Base-by-base conservation (phyloP, 2,888 invertebrate species). In the Notocelia uddmanniana region DNA sequence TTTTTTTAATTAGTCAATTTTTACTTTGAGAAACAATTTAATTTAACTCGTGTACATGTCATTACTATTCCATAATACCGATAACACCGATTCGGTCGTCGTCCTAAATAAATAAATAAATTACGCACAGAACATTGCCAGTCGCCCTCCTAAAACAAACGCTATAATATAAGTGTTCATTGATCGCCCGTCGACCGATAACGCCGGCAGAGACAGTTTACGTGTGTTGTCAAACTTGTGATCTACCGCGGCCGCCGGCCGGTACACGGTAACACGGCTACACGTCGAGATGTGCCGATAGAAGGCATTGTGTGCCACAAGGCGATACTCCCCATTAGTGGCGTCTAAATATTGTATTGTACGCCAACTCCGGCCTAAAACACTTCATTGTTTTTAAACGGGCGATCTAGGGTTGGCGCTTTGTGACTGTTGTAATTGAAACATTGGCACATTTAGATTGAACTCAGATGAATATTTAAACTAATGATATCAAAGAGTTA, bases 301-400 rank as follows among this genome's bases (percentile, higher is more conserved):
- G 79, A 77, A 74, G 69, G 86, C 80, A 89, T 89, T 89, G 89
- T 88, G 79, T 83, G 76, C 74, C 78, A 81, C 82, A 81, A 86
- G 85, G 85, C 85, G 84, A 86, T 86, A 84, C 83, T 81, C 82
- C 78, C 87, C 87, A 88, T 89, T 89, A 89, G 84, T 79, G 82
- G 80, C 79, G 80, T 83, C 88, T 85, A 86, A 88, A 88, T 87
- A 88, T 86, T 85, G 86, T 86, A 85, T 86, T 86, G 85, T 73
- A 76, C 66, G 50, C 58, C 79, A 77, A 80, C 81, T 76, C 75
- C 78, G 80, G 83, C 84, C 86, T 84, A 87, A 87, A 77, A 87
- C 84, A 87, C 82, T 81, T 85, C 87, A 89, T 89, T 89, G 89
- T 89, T 87, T 89, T 87, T 81, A 77, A 78, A 77, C 73, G 76